These are phyloP conservation scores for Dastarcus helophoroides DNA, from an alignment of 2,888 invertebrate genomes.

Conservation along the genomic window DNA sequence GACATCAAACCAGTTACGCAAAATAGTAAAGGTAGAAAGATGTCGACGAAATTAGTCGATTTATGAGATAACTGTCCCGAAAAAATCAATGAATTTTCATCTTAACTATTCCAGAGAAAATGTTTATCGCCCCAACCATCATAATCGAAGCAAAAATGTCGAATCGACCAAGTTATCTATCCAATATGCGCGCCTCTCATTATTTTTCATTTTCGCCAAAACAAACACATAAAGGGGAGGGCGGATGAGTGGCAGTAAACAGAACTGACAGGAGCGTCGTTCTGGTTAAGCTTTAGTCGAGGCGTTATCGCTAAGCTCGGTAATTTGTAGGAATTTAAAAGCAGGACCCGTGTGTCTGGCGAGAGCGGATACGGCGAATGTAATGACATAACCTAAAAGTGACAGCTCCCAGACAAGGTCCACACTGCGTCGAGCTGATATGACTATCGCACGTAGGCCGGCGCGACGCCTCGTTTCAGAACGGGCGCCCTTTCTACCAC, in stretches of 20 bases:
- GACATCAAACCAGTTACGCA: too few relatives aligned
- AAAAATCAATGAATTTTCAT: too few relatives aligned
- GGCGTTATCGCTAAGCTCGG: constrained; percentile 1
- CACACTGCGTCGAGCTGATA: constrained; percentile 16
- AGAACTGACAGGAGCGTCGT: neutral
- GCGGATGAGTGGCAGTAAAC: constrained; percentile 1
- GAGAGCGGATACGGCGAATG: constrained; percentile 2
- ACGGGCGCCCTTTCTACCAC: neutral
- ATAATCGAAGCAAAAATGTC: too few relatives aligned
- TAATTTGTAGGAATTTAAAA: constrained; percentile 1
- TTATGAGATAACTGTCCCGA: too few relatives aligned
- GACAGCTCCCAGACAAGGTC: constrained; percentile 11
- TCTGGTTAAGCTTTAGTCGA: constrained; percentile 1
- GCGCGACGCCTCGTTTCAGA: neutral
- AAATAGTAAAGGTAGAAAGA: too few relatives aligned
- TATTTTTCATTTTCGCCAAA: too few relatives aligned
- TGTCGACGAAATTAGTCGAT: too few relatives aligned
- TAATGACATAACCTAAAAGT: constrained; percentile 1
- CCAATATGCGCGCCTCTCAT: too few relatives aligned
- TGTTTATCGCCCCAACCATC: too few relatives aligned
- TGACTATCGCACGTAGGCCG: constrained; percentile 12
- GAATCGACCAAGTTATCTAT: too few relatives aligned
- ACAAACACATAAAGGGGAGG: constrained; percentile 6
- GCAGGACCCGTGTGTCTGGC: neutral
- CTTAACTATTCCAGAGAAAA: too few relatives aligned